Conservation (phyloP, 2,113 vertebrate species). For the Aepyceros melampus region DNA sequence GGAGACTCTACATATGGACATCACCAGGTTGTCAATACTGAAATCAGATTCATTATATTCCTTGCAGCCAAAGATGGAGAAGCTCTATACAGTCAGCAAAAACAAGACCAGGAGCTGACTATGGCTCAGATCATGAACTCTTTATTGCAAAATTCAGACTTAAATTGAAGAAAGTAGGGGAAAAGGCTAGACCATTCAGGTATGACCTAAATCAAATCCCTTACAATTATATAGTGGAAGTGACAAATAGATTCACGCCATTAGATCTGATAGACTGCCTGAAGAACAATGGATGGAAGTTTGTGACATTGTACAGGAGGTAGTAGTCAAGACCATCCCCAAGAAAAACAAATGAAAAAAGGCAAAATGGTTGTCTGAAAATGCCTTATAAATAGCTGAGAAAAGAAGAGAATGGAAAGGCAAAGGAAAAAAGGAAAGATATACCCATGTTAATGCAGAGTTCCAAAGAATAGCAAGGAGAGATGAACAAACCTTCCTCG, state of each 20-base stretch:
- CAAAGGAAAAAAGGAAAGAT: neutral
- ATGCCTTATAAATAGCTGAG: neutral
- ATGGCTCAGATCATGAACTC: neutral
- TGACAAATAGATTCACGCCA: neutral
- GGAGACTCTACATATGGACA: neutral
- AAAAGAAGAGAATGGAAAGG: neutral
- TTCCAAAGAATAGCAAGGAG: neutral
- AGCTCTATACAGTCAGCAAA: neutral
- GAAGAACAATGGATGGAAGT: neutral
- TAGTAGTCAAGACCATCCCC: neutral
- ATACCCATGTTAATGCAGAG: neutral
- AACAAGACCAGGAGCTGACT: neutral
- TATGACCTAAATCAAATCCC: neutral
- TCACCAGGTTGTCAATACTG: neutral
- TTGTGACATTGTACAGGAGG: neutral
- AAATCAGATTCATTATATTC: neutral
- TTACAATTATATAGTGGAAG: neutral
- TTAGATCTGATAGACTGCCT: neutral
- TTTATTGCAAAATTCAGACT: neutral
- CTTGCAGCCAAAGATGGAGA: neutral
- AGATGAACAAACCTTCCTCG: neutral
- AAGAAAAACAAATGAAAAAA: neutral
- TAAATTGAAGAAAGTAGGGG: neutral
- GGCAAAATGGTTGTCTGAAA: neutral
- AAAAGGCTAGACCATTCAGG: neutral